These are phyloP conservation scores for Toxotes chatareus DNA, from an alignment of 2,113 vertebrate species.

Conservation along the genomic window DNA sequence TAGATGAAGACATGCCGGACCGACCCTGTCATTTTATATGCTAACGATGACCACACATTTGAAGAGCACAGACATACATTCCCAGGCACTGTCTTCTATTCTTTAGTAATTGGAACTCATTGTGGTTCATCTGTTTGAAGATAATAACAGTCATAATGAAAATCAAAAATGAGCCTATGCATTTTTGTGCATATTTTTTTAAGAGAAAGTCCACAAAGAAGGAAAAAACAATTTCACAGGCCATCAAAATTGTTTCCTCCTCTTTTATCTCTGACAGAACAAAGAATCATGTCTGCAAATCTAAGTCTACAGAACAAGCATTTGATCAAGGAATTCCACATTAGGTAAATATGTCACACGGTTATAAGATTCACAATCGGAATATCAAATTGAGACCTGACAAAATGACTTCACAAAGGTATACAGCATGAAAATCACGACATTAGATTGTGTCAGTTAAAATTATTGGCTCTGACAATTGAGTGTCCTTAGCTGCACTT, in stretches of 20 bases:
- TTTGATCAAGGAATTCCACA: conserved; percentile 42
- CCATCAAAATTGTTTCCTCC: conserved; percentile 27
- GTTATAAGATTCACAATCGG: conserved; percentile 7
- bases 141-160: conserved; percentile 9
- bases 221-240: conserved; percentile 32
- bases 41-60: neutral
- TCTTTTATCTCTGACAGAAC: conserved; percentile 29
- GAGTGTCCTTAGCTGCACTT: conserved; percentile 3
- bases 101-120: conserved; percentile 17
- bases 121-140: conserved; percentile 16
- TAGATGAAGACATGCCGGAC: neutral
- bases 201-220: conserved; percentile 5
- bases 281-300: conserved; percentile 21
- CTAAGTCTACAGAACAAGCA: neutral
- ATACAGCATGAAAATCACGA: neutral
- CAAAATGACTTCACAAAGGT: neutral
- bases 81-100: neutral
- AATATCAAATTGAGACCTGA: conserved; percentile 43
- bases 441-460: neutral
- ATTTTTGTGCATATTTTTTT: neutral
- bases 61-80: neutral
- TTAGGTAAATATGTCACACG: conserved; percentile 28
- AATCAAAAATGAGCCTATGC: conserved; percentile 26
- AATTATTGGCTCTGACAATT: neutral
- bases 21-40: neutral